A percentile compares a stretch with the other conserved stretches of the same genome.
Evolutionary conservation across 1,140 invertebrate species (phyloP).

Genomic region (Anoplophora glabripennis): DNA sequence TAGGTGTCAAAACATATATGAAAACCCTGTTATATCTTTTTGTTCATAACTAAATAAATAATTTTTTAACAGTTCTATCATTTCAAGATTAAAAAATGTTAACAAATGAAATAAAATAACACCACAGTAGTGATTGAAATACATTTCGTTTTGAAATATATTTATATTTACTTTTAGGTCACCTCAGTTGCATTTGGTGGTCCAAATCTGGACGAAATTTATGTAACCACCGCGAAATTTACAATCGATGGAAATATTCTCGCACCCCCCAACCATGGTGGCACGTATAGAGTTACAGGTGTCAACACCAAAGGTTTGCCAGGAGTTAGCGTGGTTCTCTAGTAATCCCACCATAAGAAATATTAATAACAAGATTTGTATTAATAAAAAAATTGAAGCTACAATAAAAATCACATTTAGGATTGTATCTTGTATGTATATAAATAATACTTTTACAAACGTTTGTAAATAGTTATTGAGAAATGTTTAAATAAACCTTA

Average conservation of each 20-base stretch:
- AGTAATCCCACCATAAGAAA: no score
- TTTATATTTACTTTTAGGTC: constrained; percentile 51
- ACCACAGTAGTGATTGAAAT: no score
- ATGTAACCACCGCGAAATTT: constrained; percentile 65
- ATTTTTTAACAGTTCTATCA: neutral
- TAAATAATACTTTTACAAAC: no score
- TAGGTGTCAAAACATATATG: no score
- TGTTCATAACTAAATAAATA: neutral
- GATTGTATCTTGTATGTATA: no score
- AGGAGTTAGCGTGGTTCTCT: constrained; percentile 17
- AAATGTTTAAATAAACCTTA: no score
- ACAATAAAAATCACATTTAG: no score
- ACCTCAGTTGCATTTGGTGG: constrained; percentile 82
- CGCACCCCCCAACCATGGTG: constrained; percentile 35
- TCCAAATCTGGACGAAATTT: constrained; percentile 67
- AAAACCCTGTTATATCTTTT: neutral
- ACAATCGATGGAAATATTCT: constrained; percentile 29
- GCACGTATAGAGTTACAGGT: constrained; percentile 30
- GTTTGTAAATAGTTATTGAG: no score
- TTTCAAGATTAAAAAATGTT: neutral
- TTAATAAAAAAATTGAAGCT: no score
- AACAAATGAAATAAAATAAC: neutral
- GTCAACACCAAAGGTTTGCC: constrained; percentile 34
- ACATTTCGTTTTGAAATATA: neutral
- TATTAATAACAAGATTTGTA: no score